Base-by-base conservation (phyloP, 2,797 vertebrate genomes). In the Oreortyx pictus region DNA sequence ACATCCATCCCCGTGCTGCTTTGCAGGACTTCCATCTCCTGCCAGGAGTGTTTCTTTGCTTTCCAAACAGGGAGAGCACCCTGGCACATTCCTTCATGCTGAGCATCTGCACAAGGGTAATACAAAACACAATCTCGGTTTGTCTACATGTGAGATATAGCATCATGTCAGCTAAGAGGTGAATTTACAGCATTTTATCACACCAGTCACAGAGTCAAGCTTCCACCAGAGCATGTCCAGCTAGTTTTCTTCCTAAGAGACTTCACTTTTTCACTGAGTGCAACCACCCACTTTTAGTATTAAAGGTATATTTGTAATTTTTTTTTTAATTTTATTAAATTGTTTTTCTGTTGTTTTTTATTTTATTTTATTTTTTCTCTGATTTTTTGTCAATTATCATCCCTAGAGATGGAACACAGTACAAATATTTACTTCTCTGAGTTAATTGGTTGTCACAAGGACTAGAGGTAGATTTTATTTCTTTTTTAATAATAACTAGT, bases 1-100 rank as follows among this genome's bases (percentile, higher is more conserved):
- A 35, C 8, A 5, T 13, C 47, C 47, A 35, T 3, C 4, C 8
- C n/a, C 35, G 22, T 0, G 0, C 17, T 52, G 18, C 23, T 29
- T 37, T 35, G 33, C 7, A 71, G 31, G 7, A 7, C 2, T 19
- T 22, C 6, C 20, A 47, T 8, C 47, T 87, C 39, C 61, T 71
- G 31, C 41, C 52, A 27, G 19, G 22, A 52, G 13, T 10, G 37
- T 29, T 85, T 25, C 59, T 65, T 79, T 44, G 33, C 43, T 80
- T 83, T 59, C 19, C 14, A 59, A 31, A 62, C 0, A 0, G 4
- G 9, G 7, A 4, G n/a, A 61, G 19, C 66, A 4, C 7, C 5
- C n/a, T n/a, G n/a, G n/a, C n/a, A n/a, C n/a, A n/a, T 7, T 41
- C 24, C 47, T n/a, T 44, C 24, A 3, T 5, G 35, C n/a, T 33